Evolutionary conservation across 2,888 invertebrate species (phyloP).

Genomic region (Amphipoea oculea): DNA sequence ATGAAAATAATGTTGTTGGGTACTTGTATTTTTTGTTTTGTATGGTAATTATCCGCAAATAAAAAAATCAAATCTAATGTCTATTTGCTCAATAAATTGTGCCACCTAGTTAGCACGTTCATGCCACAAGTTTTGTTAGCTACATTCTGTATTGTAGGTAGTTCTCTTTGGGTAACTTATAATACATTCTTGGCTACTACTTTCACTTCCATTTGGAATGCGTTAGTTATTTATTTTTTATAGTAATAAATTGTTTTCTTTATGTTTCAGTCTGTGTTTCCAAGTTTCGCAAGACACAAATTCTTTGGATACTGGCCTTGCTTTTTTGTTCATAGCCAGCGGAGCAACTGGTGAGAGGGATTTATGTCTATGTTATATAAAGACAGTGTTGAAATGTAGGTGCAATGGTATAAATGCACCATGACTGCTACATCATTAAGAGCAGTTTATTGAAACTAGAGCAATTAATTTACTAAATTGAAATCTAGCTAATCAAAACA

Average conservation of each 20-base stretch:
- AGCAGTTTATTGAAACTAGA: neutral
- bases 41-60: conserved; percentile 18
- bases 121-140: conserved; percentile 22
- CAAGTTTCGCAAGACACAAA: conserved; percentile 84
- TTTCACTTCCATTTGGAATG: conserved; percentile 65
- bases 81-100: conserved; percentile 40
- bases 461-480: neutral
- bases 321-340: conserved; percentile 86
- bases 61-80: conserved; percentile 26
- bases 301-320: conserved; percentile 86
- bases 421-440: neutral
- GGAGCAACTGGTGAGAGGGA: conserved; percentile 86
- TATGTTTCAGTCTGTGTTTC: conserved; percentile 84
- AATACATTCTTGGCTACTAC: conserved; percentile 44
- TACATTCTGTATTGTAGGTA: conserved; percentile 5
- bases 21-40: conserved; percentile 31
- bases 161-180: conserved; percentile 12
- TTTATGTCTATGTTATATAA: conserved; percentile 74
- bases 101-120: conserved; percentile 29
- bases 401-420: conserved; percentile 56
- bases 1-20: conserved; percentile 10
- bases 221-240: conserved; percentile 45
- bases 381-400: conserved; percentile 64
- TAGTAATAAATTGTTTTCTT: conserved; percentile 48
- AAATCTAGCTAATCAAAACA: neutral